Evolutionary conservation across 2,113 vertebrate genomes (phyloP).

Genomic region (Lepus europaeus): DNA sequence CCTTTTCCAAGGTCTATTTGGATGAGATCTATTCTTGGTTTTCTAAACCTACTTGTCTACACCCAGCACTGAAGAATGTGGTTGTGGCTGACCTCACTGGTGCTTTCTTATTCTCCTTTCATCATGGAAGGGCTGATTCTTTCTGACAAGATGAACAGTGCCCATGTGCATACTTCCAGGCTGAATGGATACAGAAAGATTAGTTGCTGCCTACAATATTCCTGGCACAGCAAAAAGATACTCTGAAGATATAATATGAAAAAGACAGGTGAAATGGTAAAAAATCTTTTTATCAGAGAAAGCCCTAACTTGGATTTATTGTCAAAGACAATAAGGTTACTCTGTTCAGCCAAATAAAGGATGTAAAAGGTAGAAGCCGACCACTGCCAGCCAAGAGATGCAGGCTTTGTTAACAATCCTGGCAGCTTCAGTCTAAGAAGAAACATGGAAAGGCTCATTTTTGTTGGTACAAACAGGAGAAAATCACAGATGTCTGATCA

Average conservation of each 20-base stretch:
- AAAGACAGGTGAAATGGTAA: not conserved
- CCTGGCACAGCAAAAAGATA: not conserved
- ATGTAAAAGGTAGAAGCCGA: not conserved
- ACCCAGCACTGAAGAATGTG: not conserved
- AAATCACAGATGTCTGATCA: not conserved
- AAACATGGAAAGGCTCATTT: conserved; percentile 19
- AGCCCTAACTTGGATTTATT: not conserved
- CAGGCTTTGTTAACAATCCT: conserved; percentile 16
- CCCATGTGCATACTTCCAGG: not conserved
- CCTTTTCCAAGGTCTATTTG: conserved; percentile 27
- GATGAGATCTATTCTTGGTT: conserved; percentile 19
- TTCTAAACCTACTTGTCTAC: not conserved
- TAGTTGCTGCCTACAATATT: not conserved
- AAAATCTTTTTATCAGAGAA: conserved; percentile 2
- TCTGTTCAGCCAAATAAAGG: not conserved
- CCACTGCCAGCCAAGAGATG: not conserved
- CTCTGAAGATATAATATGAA: not conserved
- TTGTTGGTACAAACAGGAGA: not conserved
- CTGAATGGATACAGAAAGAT: not conserved
- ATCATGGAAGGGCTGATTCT: conserved; percentile 30
- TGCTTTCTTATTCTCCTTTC: not conserved
- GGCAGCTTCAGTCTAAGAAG: not conserved
- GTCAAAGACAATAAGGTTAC: not conserved
- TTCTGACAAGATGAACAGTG: conserved; percentile 48
- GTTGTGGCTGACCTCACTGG: not conserved